Evolutionary conservation across 2,888 invertebrate genomes (phyloP).

Genomic region (Caenorhabditis panamensis): DNA sequence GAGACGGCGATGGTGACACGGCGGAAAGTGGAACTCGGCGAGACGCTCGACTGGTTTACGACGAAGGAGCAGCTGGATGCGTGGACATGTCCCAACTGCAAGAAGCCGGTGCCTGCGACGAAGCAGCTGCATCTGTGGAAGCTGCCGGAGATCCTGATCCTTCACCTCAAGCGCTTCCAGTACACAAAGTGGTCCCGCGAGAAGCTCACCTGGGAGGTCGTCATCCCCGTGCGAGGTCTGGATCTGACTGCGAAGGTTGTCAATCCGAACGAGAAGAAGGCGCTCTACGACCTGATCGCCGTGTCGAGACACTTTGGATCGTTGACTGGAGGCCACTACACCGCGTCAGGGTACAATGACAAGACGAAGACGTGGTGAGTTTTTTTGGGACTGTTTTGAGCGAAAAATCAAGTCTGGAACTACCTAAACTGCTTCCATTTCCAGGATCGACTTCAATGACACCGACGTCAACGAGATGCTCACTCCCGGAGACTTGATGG

Average conservation of each 20-base stretch:
- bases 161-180: constrained; percentile 85
- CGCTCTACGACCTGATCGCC: constrained; percentile 75
- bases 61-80: constrained; percentile 84
- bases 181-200: constrained; percentile 84
- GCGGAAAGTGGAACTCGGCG: constrained; percentile 82
- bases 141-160: constrained; percentile 84
- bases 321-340: constrained; percentile 78
- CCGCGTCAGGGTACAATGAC: constrained; percentile 70
- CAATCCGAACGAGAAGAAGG: constrained; percentile 71
- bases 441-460: constrained; percentile 79
- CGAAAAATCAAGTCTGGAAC: too few species aligned
- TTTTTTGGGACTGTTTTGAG: too few species aligned
- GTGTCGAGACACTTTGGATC: constrained; percentile 76
- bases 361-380: constrained; percentile 63
- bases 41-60: constrained; percentile 84
- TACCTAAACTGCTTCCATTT: too few species aligned
- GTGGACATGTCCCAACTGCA: constrained; percentile 85
- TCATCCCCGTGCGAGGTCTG: constrained; percentile 82
- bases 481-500: constrained; percentile 61
- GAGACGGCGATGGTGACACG: constrained; percentile 52
- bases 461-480: constrained; percentile 36
- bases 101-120: constrained; percentile 84
- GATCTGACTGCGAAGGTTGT: constrained; percentile 71
- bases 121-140: constrained; percentile 85
- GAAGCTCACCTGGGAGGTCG: constrained; percentile 84